Conservation (phyloP, 2,113 vertebrate species). For the Nibea albiflora region DNA sequence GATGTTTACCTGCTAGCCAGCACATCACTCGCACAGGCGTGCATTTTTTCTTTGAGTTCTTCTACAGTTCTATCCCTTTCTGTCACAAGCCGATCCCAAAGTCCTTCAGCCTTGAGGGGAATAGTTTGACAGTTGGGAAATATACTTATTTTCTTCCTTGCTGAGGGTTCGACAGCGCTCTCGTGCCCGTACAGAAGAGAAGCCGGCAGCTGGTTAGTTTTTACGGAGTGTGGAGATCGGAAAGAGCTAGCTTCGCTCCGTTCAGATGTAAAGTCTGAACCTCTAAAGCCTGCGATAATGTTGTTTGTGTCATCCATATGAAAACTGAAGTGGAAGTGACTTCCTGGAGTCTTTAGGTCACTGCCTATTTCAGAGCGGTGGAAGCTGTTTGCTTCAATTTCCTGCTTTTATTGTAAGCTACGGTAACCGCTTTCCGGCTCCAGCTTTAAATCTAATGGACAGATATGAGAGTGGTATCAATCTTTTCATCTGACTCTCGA, state of each 20-base stretch:
- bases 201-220: background rate
- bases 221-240: background rate
- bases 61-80: background rate
- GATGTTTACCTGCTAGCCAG: constrained; percentile 4
- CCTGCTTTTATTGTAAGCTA: background rate
- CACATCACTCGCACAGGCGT: background rate
- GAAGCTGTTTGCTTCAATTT: background rate
- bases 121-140: background rate
- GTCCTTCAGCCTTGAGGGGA: background rate
- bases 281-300: no score
- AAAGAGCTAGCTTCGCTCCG: background rate
- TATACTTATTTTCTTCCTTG: background rate
- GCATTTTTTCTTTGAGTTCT: background rate
- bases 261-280: no score
- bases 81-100: background rate
- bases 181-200: background rate
- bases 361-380: background rate
- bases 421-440: background rate
- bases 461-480: background rate
- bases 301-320: no score
- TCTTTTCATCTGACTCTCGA: background rate
- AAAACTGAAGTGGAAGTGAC: no score
- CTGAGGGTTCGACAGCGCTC: background rate
- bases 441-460: background rate
- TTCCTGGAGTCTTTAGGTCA: no score